phyloP scores from a whole-genome alignment of 2,888 invertebrate species.

The Craniophora ligustri region DNA sequence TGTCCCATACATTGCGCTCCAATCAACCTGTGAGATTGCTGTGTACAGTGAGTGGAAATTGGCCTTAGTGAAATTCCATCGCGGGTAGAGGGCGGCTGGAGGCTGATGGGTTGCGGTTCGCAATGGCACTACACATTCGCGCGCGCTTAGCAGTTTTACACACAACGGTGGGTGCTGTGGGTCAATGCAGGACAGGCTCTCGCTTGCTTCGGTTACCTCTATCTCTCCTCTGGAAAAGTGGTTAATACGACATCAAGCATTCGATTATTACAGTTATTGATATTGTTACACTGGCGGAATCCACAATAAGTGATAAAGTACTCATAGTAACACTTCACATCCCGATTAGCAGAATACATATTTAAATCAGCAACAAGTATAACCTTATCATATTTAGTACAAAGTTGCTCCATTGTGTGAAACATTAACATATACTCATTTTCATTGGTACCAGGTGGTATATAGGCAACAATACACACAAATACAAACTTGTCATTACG shows the following conservation, averaged over 20 bases:
- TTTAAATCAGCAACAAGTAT: constrained; percentile 32
- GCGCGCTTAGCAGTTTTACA: background rate
- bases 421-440: too few relatives aligned
- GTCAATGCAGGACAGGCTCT: background rate
- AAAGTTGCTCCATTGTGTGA: background rate
- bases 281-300: constrained; percentile 33
- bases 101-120: background rate
- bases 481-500: too few relatives aligned
- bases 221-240: background rate
- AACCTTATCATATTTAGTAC: constrained; percentile 3
- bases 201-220: background rate
- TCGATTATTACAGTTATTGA: constrained; percentile 35
- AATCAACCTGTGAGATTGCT: background rate
- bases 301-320: constrained; percentile 41
- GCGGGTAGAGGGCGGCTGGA: background rate
- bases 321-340: constrained; percentile 6
- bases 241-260: constrained; percentile 30
- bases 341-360: constrained; percentile 3
- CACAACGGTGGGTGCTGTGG: background rate
- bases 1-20: background rate
- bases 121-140: background rate
- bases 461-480: too few relatives aligned
- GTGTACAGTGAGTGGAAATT: too few relatives aligned
- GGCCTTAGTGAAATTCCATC: background rate
- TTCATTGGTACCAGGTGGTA: too few relatives aligned